Evolutionary conservation across 2,797 vertebrate species (phyloP).

Genomic region (Propithecus perrieri): DNA sequence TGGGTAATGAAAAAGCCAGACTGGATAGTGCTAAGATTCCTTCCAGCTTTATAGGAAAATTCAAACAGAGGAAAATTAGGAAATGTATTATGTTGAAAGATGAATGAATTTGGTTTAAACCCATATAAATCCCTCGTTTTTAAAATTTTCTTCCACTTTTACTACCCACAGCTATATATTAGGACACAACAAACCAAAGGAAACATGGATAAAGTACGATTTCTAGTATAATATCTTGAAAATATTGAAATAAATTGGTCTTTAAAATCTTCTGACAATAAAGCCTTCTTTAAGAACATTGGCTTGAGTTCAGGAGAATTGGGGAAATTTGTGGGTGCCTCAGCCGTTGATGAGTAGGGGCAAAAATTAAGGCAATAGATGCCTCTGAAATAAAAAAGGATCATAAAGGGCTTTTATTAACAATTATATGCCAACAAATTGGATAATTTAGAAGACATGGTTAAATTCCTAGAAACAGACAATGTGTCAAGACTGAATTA

Average conservation of each 20-base stretch:
- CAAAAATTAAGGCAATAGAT: background rate
- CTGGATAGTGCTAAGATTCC: background rate
- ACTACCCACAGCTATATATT: background rate
- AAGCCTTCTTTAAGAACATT: background rate
- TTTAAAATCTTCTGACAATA: background rate
- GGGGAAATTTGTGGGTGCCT: background rate
- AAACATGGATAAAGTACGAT: background rate
- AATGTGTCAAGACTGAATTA: background rate
- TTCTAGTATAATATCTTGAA: background rate
- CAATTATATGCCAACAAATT: background rate
- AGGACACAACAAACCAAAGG: background rate
- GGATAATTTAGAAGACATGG: background rate
- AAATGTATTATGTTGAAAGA: background rate
- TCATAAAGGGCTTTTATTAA: background rate
- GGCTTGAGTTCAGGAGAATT: background rate
- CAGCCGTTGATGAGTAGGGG: background rate
- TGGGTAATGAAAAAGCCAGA: background rate
- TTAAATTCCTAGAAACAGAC: background rate
- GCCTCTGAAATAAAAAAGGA: background rate
- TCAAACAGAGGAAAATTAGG: background rate
- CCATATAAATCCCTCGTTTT: background rate
- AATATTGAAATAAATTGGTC: background rate
- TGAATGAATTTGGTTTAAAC: background rate
- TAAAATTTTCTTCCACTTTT: background rate
- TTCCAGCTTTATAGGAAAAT: background rate